These are phyloP conservation scores for Orius insidiosus DNA, from an alignment of 1,140 invertebrate species.

Conservation along the genomic window DNA sequence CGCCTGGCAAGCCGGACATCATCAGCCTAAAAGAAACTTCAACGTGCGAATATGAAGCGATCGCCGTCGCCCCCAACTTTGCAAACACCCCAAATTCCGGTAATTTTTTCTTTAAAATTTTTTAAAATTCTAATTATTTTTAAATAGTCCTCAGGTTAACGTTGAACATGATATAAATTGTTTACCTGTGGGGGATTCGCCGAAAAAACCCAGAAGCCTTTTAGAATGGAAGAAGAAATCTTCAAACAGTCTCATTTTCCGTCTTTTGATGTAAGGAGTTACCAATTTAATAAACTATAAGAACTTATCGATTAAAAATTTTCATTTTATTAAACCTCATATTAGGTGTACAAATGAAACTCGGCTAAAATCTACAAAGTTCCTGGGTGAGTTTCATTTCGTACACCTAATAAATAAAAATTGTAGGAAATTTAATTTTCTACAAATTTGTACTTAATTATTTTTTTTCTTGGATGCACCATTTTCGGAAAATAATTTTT, in stretches of 20 bases:
- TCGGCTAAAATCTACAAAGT: too few species aligned
- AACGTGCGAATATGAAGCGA: conserved; percentile 85
- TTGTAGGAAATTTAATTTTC: too few species aligned
- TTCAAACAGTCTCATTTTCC: conserved; percentile 37
- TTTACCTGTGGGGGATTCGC: conserved; percentile 45
- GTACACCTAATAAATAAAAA: too few species aligned
- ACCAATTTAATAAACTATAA: too few species aligned
- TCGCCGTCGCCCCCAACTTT: conserved; percentile 68
- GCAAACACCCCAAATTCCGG: conserved; percentile 77
- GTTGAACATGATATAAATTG: conserved; percentile 70
- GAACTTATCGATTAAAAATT: too few species aligned
- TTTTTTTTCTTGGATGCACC: too few species aligned
- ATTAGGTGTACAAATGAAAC: too few species aligned
- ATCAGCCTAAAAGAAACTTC: conserved; percentile 84
- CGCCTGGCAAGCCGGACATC: conserved; percentile 70
- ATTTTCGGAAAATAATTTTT: too few species aligned
- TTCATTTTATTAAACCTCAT: neutral
- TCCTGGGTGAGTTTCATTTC: too few species aligned
- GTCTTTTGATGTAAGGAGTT: conserved; percentile 4
- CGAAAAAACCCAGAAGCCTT: conserved; percentile 55
- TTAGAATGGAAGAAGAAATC: conserved; percentile 52
- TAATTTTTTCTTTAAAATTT: conserved; percentile 19
- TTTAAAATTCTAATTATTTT: neutral
- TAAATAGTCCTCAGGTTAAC: conserved; percentile 45
- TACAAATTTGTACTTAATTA: too few species aligned